Base-by-base conservation (phyloP, 2,797 vertebrate genomes). In the Cynopterus sphinx region DNA sequence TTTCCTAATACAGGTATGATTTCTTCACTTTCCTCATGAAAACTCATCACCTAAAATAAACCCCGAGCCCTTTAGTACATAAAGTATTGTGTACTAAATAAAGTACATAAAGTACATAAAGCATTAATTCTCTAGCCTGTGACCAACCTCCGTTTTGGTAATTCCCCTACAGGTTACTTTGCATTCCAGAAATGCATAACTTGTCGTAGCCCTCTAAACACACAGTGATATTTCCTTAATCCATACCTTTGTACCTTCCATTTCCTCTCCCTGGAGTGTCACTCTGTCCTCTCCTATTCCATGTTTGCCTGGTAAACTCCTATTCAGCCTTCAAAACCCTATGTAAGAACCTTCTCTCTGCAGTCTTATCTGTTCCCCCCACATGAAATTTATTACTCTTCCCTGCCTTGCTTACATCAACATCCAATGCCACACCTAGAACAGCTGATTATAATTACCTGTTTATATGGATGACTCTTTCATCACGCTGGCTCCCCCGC, bases 261-360 rank as follows among this genome's bases (percentile, higher is more conserved):
- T 59, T 77, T 79, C 10, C 46, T 71, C 6, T 86, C 43, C n/a
- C 12, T 31, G 26, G n/a, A 49, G 19, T 31, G 22, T 65, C 46
- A 9, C 31, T 49, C 74, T 73, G 59, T 49, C 51, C 26, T 92
- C 39, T 71, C 22, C n/a, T 61, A 8, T 36, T 59, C 28, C 19
- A n/a, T 3, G 17, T 16, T 51, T 89, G 22, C 70, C n/a, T 49
- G 41, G 33, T 22, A 78, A 95, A 89, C 59, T 90, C 43, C 57
- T 89, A 70, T 63, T 83, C 53, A 68, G 65, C 21, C 70, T 91
- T 87, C 67, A 84, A 73, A 91, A 75, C 49, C 74, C 33, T 88
- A 53, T 57, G 61, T 49, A 61, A 70, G 26, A 89, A 51, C 22
- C 21, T 39, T 28, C n/a, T 78, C 24, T 85, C 41, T 90, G 26